A percentile compares a stretch with the other conserved stretches of the same genome.
These are phyloP conservation scores for Campopleginae sp. DNA, from an alignment of 2,888 invertebrate genomes.

Conservation along the genomic window DNA sequence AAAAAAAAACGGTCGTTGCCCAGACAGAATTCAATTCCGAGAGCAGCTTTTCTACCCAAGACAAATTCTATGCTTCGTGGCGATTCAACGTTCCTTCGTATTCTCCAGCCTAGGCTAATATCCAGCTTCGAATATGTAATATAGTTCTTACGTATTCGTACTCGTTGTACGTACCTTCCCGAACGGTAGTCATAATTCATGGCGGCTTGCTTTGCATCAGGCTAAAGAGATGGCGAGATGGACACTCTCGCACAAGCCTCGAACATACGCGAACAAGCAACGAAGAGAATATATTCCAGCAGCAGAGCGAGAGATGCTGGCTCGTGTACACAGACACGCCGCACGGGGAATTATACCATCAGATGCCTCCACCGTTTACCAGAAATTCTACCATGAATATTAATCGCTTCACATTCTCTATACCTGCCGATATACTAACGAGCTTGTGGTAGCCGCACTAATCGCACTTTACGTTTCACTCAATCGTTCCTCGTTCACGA, in stretches of 20 bases:
- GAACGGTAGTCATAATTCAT: conserved; percentile 71
- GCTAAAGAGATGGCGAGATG: conserved; percentile 40
- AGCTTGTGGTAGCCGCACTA: conserved; percentile 46
- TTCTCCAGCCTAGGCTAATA: conserved; percentile 11
- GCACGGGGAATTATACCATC: conserved; percentile 44
- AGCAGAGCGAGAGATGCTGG: conserved; percentile 23
- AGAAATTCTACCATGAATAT: conserved; percentile 68
- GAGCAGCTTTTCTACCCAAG: not conserved
- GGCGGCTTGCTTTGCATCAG: conserved; percentile 62
- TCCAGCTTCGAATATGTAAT: conserved; percentile 33
- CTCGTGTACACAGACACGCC: conserved; percentile 39
- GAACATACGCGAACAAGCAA: conserved; percentile 6
- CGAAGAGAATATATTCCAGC: conserved; percentile 44
- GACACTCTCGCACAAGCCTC: conserved; percentile 9
- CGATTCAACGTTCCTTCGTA: not conserved
- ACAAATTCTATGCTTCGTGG: not conserved
- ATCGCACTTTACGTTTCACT: conserved; percentile 20
- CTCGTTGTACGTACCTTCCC: conserved; percentile 54
- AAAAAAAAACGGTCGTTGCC: too few relatives aligned
- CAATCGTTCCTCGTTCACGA: conserved; percentile 59
- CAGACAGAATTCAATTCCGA: not conserved
- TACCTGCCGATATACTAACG: conserved; percentile 72
- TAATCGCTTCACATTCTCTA: conserved; percentile 65
- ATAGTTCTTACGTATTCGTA: conserved; percentile 11
- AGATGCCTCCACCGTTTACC: conserved; percentile 57